Evolutionary conservation across 1,140 invertebrate species (phyloP).

Genomic region (Phymastichus coffea): DNA sequence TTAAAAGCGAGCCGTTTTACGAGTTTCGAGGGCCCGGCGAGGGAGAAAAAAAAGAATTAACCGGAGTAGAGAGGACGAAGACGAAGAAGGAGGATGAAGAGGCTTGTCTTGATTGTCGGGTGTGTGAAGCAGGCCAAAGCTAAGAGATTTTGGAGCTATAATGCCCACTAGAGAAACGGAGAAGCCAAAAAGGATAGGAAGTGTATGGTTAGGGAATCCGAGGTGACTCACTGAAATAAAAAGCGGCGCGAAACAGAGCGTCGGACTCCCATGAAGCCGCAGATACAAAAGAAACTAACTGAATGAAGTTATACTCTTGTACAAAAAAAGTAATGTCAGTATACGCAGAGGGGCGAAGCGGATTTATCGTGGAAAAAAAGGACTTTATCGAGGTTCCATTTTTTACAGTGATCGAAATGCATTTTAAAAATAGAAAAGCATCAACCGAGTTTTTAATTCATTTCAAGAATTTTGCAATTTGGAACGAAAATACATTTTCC

Average conservation of each 20-base stretch:
- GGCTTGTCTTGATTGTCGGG: not conserved
- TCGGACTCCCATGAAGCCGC: not conserved
- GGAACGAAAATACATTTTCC: too few relatives aligned
- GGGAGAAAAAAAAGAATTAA: not conserved
- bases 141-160: not conserved
- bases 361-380: not conserved
- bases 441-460: too few relatives aligned
- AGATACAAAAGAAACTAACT: not conserved
- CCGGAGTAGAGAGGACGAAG: not conserved
- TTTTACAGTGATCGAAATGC: too few relatives aligned
- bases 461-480: too few relatives aligned
- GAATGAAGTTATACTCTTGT: slow-evolving; percentile 6
- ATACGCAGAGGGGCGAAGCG: too few relatives aligned
- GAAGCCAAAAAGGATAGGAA: not conserved
- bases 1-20: slow-evolving; percentile 16
- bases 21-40: slow-evolving; percentile 19
- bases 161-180: not conserved
- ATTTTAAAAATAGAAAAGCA: too few relatives aligned
- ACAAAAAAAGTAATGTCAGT: too few relatives aligned
- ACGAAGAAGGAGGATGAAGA: not conserved
- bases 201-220: too few relatives aligned
- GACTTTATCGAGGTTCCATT: too few relatives aligned
- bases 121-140: not conserved
- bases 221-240: slow-evolving; percentile 7
- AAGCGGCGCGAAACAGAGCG: not conserved